These are phyloP conservation scores for Seriola rivoliana DNA, from an alignment of 2,113 vertebrate species.

Conservation along the genomic window DNA sequence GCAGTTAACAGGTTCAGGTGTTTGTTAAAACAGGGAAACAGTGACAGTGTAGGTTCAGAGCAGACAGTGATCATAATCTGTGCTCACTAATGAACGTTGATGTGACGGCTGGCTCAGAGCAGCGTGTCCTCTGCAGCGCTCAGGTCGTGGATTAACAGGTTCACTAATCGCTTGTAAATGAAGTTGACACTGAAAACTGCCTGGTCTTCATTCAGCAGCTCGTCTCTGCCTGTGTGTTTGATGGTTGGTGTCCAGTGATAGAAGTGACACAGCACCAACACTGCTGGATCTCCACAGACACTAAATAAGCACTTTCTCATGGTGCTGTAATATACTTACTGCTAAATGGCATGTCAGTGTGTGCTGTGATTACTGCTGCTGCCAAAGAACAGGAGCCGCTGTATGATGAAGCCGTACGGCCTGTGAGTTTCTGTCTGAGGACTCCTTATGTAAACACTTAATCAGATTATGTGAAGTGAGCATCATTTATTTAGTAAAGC, in stretches of 20 bases:
- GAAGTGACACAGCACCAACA: background rate
- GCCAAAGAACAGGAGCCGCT: background rate
- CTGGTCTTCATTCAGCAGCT: background rate
- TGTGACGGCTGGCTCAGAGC: conserved; percentile 8
- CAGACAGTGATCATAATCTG: background rate
- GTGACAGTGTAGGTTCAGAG: background rate
- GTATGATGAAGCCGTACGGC: background rate
- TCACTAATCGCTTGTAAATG: conserved; percentile 16
- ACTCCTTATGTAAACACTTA: background rate
- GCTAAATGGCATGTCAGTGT: conserved; percentile 4
- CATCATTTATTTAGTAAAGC: background rate
- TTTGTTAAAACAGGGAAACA: background rate
- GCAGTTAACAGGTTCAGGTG: too few relatives aligned
- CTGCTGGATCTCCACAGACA: conserved; percentile 25
- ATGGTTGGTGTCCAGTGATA: background rate
- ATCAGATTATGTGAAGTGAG: background rate
- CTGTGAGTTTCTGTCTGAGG: background rate
- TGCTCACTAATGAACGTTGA: conserved; percentile 15
- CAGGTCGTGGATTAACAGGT: conserved; percentile 7
- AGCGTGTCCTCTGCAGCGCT: conserved; percentile 10
- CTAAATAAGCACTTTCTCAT: conserved; percentile 36
- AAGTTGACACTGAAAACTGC: conserved; percentile 28
- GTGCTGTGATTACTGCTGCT: conserved; percentile 10
- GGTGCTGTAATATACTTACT: conserved; percentile 20
- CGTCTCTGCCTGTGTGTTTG: background rate